Base-by-base conservation (phyloP, 1,140 invertebrate species). In the Bilobella aurantiaca region DNA sequence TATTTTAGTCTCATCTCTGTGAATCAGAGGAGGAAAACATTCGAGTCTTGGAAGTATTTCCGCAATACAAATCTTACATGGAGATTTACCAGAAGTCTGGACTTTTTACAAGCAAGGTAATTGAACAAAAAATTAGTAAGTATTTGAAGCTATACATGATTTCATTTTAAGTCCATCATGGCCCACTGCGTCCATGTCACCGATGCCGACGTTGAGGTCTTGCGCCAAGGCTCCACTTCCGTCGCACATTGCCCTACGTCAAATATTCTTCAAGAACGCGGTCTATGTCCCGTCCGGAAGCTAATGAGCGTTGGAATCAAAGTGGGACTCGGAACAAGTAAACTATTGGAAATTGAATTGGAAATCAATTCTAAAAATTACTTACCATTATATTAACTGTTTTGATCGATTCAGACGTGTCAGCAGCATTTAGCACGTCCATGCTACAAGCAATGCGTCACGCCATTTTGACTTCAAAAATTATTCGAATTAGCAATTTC, bases 221-320 rank as follows among this genome's bases (percentile, higher is more conserved):
- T 96, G n/a, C 80, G 78, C 30, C 64, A 80, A 25, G 79, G 79
- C 57, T 81, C 81, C 2, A 82, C 84, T 16, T 83, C 87, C 1
- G 76, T 95, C 12, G 83, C 89, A 2, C 91, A 95, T 76, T 96
- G 93, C 76, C 89, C 93, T 0, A 84, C 86, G 47, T 94, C 91
- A 5, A 96, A 96, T 77, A 86, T 85, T 5, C 83, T 83, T 72
- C 78, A 95, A n/a, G 81, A 81, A 73, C 93, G 91, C 64, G 93
- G 93, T 0, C 73, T 92, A 0, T 92, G 91, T 74, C 86, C 92
- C 74, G 83, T 91, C 0, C 79, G 82, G 64, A 81, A 81, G 63
- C 74, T 93, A 2, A 75, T 85, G 37, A 74, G 84, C 23, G 75
- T 79, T 56, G 83, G 84, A 0, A 74, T 95, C 3, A 87, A 83